These are phyloP conservation scores for Apodemia zela DNA, from an alignment of 2,888 invertebrate species.

Conservation along the genomic window DNA sequence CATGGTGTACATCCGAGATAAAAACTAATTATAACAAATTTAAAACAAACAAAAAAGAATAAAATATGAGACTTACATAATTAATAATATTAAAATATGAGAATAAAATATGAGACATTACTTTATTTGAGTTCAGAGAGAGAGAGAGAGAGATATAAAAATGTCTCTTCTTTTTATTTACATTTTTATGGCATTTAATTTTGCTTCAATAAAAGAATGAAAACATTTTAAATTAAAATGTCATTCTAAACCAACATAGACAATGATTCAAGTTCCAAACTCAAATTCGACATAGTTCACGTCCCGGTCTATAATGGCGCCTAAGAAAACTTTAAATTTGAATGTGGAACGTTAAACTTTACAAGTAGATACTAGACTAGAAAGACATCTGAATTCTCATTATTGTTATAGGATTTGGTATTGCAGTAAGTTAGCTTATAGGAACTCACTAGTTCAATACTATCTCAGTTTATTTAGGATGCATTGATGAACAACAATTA, in stretches of 20 bases:
- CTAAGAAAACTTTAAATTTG: constrained; percentile 56
- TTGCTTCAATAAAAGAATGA: background rate
- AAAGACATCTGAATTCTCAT: constrained; percentile 4
- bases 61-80: too few species aligned
- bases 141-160: too few species aligned
- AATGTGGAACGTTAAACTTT: constrained; percentile 57
- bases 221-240: background rate
- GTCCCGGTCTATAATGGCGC: constrained; percentile 41
- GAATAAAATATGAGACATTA: too few species aligned
- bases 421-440: background rate
- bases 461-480: background rate
- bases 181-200: too few species aligned
- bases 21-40: too few species aligned
- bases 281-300: constrained; percentile 44
- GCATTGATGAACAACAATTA: background rate
- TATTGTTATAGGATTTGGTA: background rate
- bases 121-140: too few species aligned
- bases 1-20: too few species aligned
- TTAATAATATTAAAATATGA: too few species aligned
- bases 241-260: constrained; percentile 23
- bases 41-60: too few species aligned
- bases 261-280: constrained; percentile 37
- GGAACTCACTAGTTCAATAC: background rate
- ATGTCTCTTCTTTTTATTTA: too few species aligned
- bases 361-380: constrained; percentile 31